These are phyloP conservation scores for Heliconius hewitsoni DNA, from an alignment of 1,140 invertebrate genomes.

Conservation along the genomic window DNA sequence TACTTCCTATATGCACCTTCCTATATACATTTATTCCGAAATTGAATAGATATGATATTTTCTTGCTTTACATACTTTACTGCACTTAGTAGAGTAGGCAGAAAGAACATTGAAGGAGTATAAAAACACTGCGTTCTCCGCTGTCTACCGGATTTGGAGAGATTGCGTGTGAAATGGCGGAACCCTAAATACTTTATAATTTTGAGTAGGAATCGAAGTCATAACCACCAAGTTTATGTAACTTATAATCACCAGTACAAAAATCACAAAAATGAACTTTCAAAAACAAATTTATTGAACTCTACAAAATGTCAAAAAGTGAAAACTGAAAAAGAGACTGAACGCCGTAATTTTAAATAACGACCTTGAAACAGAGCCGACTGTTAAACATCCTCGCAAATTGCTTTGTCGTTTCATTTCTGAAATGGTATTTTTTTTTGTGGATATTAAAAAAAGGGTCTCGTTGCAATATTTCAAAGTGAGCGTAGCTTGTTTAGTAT, in stretches of 20 bases:
- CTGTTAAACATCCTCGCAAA: slow-evolving; percentile 16
- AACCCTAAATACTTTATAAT: not conserved
- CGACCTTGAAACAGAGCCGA: slow-evolving; percentile 2
- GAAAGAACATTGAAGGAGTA: not conserved
- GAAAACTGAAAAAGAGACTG: not conserved
- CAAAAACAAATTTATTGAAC: not conserved
- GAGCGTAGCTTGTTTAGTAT: not conserved
- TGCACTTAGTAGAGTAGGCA: too few relatives aligned
- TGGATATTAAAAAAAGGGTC: not conserved
- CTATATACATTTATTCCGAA: too few relatives aligned
- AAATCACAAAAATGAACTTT: too few relatives aligned
- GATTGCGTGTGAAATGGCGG: too few relatives aligned
- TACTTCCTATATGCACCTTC: too few relatives aligned
- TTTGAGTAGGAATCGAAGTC: not conserved
- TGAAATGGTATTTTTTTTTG: not conserved
- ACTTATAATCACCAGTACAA: too few relatives aligned
- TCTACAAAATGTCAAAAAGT: slow-evolving; percentile 5
- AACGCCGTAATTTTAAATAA: slow-evolving; percentile 21
- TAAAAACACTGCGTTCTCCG: not conserved
- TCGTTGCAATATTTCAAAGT: not conserved
- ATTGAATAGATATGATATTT: too few relatives aligned
- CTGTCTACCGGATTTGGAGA: not conserved
- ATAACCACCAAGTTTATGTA: not conserved
- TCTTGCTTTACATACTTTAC: too few relatives aligned
- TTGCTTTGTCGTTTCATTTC: slow-evolving; percentile 14